A percentile compares a stretch with the other conserved stretches of the same genome.
Evolutionary conservation across 2,797 vertebrate species (phyloP).

Genomic region (Ceryle rudis): DNA sequence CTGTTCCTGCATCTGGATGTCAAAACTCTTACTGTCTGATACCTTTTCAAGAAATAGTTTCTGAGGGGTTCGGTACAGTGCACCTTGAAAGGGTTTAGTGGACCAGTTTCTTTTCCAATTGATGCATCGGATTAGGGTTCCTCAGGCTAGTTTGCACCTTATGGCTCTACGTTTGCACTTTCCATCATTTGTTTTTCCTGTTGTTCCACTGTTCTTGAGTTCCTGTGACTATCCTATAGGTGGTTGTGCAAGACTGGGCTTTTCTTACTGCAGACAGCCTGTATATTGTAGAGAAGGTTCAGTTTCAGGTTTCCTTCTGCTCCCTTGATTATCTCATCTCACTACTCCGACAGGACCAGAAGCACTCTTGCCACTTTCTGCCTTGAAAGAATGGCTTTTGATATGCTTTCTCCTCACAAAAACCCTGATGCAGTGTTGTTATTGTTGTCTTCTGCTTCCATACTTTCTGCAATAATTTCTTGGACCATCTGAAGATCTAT

Average conservation of each 20-base stretch:
- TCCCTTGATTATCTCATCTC: not conserved
- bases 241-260: not conserved
- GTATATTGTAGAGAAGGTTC: not conserved
- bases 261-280: not conserved
- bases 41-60: not conserved
- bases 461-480: not conserved
- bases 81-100: not conserved
- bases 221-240: not conserved
- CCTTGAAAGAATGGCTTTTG: not conserved
- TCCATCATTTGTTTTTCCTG: not conserved
- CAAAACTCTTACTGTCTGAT: not conserved
- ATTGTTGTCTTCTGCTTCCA: not conserved
- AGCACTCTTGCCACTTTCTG: not conserved
- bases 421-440: not conserved
- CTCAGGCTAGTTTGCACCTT: not conserved
- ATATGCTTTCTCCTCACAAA: not conserved
- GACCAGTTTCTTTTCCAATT: not conserved
- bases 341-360: not conserved
- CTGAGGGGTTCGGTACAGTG: not conserved
- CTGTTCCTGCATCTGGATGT: not conserved
- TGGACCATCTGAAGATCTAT: not conserved
- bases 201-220: not conserved
- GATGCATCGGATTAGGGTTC: not conserved
- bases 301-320: not conserved
- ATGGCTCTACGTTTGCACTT: not conserved